These are phyloP conservation scores for Columba livia DNA, from an alignment of 2,113 vertebrate species.

Conservation along the genomic window DNA sequence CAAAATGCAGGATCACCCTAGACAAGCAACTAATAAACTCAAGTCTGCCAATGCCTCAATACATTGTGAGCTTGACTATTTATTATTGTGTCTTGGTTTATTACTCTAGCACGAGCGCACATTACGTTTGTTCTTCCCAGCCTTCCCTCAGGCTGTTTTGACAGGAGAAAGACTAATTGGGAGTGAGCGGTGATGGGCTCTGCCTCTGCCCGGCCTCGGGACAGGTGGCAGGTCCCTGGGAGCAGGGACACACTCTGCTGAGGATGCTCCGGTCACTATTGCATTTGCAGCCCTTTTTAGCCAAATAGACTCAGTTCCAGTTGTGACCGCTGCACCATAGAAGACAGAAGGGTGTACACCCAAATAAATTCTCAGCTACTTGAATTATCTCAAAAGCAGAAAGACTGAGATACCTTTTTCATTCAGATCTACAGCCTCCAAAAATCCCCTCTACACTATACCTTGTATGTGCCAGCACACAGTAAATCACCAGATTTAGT, in stretches of 20 bases:
- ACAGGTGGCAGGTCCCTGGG: background rate
- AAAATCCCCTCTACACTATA: background rate
- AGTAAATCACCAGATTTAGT: background rate
- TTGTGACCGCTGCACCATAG: background rate
- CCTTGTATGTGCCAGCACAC: background rate
- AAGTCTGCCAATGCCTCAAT: background rate
- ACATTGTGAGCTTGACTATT: background rate
- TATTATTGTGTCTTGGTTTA: background rate
- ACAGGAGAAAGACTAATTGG: background rate
- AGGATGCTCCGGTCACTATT: background rate
- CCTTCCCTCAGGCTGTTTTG: background rate
- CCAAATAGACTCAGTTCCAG: background rate
- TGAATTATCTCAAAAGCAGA: background rate
- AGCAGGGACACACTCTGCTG: background rate
- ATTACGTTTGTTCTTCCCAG: background rate
- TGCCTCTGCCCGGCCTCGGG: background rate
- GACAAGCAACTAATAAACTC: background rate
- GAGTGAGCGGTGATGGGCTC: background rate
- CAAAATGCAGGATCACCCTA: background rate
- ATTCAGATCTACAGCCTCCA: background rate
- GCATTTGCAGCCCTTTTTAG: background rate
- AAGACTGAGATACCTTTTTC: background rate
- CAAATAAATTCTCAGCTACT: background rate
- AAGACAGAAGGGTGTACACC: background rate
- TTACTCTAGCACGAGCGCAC: background rate